Evolutionary conservation across 2,888 invertebrate species (phyloP), one percentile per base, ranked within the genome.

Genomic region (Aspidiotus rigidus): DNA sequence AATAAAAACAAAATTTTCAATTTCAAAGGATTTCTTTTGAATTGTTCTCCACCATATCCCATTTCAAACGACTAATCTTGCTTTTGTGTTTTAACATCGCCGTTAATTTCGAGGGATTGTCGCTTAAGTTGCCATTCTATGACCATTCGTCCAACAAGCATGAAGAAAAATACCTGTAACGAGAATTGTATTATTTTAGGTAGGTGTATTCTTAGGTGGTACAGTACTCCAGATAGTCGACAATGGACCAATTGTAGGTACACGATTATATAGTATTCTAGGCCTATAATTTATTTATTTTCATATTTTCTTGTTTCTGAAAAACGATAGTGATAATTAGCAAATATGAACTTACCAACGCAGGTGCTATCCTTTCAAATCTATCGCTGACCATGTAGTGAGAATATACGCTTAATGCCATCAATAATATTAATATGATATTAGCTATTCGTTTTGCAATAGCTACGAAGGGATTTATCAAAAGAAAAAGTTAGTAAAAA

Each of bases 341-440:
- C 9, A 62, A 6, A 69, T 56, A 67, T 56, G 64, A 70, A 73
- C 77, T 77, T 73, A 93, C 93, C 77, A 93, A 79, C 69, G 93
- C 89, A 0, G 93, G 93, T 13, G 93, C 93, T 67, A 89, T 90
- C 74, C 93, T 84, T 78, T 94, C 93, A 78, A 94, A 88, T 73
- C 92, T 92, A 78, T 94, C 93, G 66, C 90, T 90, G 44, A 93
- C 90, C 87, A 91, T 89, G 76, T 90, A 86, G 78, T 94, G 94
- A 13, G 93, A 93, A 79, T 96, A 95, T 69, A 93, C 89, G 49
- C 93, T 93, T 79, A 93, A 84, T 72, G 93, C 77, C 85, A 93
- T 95, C 73, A 95, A 80, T 64, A 89, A 73, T 56, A 97, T 82
- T 71, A 97, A 83, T 44, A 90, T 85, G 10, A 89, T 80, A 79